A percentile compares a stretch with the other conserved stretches of the same genome.
Conservation (phyloP, 2,888 invertebrate genomes). For the Chaitophorus viminalis region DNA sequence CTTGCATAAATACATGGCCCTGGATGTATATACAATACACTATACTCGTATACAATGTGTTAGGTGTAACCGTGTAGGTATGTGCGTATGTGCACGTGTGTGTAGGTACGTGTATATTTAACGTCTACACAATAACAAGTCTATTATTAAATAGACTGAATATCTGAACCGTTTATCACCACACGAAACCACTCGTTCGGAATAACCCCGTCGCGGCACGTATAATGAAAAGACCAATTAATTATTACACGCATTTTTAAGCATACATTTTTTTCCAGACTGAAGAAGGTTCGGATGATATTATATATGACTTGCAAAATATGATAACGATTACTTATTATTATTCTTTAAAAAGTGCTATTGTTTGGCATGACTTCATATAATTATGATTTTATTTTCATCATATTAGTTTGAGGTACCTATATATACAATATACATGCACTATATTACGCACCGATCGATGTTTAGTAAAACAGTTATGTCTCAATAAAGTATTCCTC, state of each 20-base stretch:
- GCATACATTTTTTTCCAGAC: neutral
- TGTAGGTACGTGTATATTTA: no score
- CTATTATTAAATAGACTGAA: no score
- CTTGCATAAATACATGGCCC: no score
- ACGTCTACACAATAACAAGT: no score
- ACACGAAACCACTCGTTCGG: neutral
- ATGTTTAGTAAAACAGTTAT: neutral
- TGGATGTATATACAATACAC: no score
- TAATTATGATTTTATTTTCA: neutral
- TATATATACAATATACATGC: neutral
- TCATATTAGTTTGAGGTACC: neutral
- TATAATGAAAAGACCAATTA: neutral
- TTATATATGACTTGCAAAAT: constrained; percentile 33
- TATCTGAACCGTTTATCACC: neutral
- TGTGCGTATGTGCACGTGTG: no score
- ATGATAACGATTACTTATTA: constrained; percentile 1
- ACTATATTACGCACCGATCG: neutral
- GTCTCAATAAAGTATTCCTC: neutral
- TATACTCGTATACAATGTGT: no score
- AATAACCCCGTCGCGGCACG: neutral
- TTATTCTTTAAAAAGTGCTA: neutral
- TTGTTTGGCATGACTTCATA: neutral
- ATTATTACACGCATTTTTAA: neutral
- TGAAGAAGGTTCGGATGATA: neutral
- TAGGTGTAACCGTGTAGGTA: no score